These are phyloP conservation scores for Escarpia spicata DNA, from an alignment of 2,888 invertebrate genomes.

Conservation along the genomic window DNA sequence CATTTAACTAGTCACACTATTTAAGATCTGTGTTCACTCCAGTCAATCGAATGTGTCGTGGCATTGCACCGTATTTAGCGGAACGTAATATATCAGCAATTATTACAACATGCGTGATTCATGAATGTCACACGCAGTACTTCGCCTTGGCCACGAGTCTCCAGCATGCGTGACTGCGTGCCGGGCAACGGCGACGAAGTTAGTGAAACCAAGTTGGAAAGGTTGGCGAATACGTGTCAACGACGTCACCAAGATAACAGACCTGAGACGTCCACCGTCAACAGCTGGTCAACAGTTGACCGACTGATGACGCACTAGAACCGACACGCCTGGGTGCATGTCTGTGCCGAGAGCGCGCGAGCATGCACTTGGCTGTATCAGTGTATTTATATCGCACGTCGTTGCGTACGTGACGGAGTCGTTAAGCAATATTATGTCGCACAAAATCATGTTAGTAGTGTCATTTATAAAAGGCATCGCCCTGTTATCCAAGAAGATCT, in stretches of 20 bases:
- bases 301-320: not conserved
- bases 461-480: no score
- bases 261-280: not conserved
- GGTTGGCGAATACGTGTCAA: not conserved
- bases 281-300: not conserved
- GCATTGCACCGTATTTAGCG: not conserved
- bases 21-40: not conserved
- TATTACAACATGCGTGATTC: not conserved
- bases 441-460: no score
- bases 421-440: no score
- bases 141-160: not conserved
- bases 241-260: not conserved
- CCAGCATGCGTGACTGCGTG: not conserved
- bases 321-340: not conserved
- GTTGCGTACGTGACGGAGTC: no score
- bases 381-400: no score
- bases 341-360: not conserved
- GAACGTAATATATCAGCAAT: not conserved
- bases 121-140: not conserved
- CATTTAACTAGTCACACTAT: no score
- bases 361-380: no score
- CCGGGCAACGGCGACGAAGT: not conserved
- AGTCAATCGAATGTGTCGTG: not conserved
- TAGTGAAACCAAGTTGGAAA: not conserved
- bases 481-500: no score